Conservation (phyloP, 2,113 vertebrate genomes). For the Xiphophorus couchianus region DNA sequence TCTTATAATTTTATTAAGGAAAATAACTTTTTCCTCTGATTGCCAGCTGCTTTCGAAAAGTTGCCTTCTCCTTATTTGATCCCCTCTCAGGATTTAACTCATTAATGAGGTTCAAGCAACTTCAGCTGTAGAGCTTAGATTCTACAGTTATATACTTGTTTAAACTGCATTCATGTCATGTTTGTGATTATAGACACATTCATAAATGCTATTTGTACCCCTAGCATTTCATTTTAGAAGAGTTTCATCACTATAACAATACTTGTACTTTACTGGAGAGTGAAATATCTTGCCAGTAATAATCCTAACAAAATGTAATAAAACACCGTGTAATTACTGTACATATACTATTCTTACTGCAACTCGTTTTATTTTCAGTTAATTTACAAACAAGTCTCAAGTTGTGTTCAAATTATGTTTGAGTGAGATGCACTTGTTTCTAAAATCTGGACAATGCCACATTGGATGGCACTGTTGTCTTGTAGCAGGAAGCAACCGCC, state of each 20-base stretch:
- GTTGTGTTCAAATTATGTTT: background rate
- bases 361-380: background rate
- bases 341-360: background rate
- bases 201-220: no score
- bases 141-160: no score
- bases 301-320: background rate
- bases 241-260: background rate
- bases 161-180: no score
- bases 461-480: background rate
- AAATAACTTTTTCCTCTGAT: background rate
- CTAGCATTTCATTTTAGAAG: no score
- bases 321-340: background rate
- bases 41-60: background rate
- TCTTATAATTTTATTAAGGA: background rate
- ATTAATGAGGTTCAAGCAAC: background rate
- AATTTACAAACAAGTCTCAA: background rate
- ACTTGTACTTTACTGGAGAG: background rate
- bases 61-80: background rate
- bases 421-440: background rate
- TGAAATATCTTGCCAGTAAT: background rate
- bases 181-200: background rate
- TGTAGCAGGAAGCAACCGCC: background rate
- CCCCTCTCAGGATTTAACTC: background rate
- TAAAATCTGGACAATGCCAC: background rate
- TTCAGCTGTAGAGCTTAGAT: background rate